Evolutionary conservation across 2,888 invertebrate species (phyloP).

Genomic region (Patella pellucida): DNA sequence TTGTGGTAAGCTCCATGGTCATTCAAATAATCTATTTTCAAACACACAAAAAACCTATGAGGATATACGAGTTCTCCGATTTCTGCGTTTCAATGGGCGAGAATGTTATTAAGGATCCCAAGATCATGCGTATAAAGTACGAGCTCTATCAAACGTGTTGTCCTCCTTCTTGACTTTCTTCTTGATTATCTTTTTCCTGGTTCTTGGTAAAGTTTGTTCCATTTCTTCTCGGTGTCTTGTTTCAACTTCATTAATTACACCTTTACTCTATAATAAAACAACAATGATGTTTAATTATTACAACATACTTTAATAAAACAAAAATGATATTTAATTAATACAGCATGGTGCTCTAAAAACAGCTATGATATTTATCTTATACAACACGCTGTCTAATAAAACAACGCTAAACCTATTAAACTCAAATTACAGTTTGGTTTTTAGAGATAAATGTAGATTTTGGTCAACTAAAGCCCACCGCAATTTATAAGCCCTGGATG

Average conservation of each 20-base stretch:
- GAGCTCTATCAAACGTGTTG: neutral
- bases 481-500: too few species aligned
- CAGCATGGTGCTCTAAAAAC: neutral
- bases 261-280: constrained; percentile 31
- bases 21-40: too few species aligned
- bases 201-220: constrained; percentile 28
- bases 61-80: too few species aligned
- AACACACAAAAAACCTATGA: too few species aligned
- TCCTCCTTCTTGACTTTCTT: neutral
- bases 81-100: too few species aligned
- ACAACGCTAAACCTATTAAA: too few species aligned
- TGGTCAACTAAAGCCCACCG: too few species aligned
- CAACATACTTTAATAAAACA: neutral
- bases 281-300: neutral
- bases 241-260: constrained; percentile 37
- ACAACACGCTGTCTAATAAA: too few species aligned
- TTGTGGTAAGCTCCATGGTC: too few species aligned
- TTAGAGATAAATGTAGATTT: too few species aligned
- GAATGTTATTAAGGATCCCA: too few species aligned
- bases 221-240: constrained; percentile 29
- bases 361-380: neutral
- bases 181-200: constrained; percentile 18
- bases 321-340: neutral
- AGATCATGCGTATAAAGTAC: neutral
- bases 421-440: too few species aligned